Base-by-base conservation (phyloP, 2,113 vertebrate species). In the Calyptomena viridis region DNA sequence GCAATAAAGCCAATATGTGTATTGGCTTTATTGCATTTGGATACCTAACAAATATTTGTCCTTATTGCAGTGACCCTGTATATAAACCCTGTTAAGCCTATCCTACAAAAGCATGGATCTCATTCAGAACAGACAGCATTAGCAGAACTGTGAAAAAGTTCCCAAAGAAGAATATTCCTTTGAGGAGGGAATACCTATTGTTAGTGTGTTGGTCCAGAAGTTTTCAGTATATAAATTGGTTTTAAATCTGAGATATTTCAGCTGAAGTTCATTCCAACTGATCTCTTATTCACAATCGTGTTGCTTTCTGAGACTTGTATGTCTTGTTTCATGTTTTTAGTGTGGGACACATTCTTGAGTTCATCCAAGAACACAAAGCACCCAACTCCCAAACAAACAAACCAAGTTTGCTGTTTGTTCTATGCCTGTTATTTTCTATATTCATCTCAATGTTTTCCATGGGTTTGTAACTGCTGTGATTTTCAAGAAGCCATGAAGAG, bases 201-300 rank as follows among this genome's bases (percentile, higher is more conserved):
- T 56, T 64, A 75, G n/a, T 82, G 27, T 25, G 69, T 63, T 71
- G 52, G 35, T 75, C 39, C 47, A 24, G 60, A 71, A 67, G 60
- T 30, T 81, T 71, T 71, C 42, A 39, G 5, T 67, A 10, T 62
- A 74, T 42, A 66, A 40, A 46, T 24, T 44, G 7, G 9, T 22
- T 92, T 69, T 69, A 77, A 62, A 31, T 52, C 22, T 39, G 71
- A 83, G 40, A 11, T 69, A 47, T 16, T 75, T 64, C 37, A 66
- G 9, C 15, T 77, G 24, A 62, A 81, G 25, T 95, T 92, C n/a
- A 47, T 25, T 66, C 31, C 40, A 64, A 1, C 30, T 86, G 37
- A 8, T 68, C 28, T 0, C 7, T 84, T 68, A 35, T 5, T 83
- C 2, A 20, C n/a, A 18, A 40, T 58, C 3, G 1, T 58, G n/a